These are phyloP conservation scores for Lipotes vexillifer DNA, from an alignment of 2,113 vertebrate species.

Conservation along the genomic window DNA sequence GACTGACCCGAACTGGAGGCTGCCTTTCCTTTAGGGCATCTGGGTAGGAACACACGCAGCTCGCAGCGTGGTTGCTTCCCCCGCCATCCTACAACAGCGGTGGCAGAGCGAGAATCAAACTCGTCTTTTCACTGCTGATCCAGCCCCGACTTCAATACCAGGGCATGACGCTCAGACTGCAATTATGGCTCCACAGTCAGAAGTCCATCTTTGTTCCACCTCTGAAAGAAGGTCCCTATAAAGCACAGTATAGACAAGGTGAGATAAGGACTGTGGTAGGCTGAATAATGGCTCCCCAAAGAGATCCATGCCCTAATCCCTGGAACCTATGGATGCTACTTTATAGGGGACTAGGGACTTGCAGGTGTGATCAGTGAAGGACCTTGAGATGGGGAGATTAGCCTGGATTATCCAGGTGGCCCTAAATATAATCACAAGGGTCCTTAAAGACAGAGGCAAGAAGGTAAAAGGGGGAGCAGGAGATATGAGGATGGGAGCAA, in stretches of 20 bases:
- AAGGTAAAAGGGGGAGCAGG: neutral
- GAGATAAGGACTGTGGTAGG: neutral
- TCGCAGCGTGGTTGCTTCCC: fast-evolving
- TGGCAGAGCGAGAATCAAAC: too few species aligned
- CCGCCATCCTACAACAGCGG: fast-evolving
- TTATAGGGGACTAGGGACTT: too few species aligned
- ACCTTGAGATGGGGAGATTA: neutral
- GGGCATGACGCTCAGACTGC: neutral
- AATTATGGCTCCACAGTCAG: fast-evolving
- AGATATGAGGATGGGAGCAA: neutral
- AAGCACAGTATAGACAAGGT: neutral
- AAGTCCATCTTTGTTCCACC: neutral
- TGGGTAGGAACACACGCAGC: too few species aligned
- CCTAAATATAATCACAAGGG: neutral
- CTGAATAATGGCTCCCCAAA: neutral
- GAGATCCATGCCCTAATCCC: neutral
- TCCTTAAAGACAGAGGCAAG: neutral
- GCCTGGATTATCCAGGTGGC: neutral
- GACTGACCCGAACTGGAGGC: neutral
- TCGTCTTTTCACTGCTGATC: neutral
- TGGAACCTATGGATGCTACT: too few species aligned
- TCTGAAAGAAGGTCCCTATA: neutral
- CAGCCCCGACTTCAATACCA: neutral
- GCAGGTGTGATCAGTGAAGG: too few species aligned
- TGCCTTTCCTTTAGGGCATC: neutral